Conservation (phyloP, 2,113 vertebrate species). For the Hippopotamus amphibius region DNA sequence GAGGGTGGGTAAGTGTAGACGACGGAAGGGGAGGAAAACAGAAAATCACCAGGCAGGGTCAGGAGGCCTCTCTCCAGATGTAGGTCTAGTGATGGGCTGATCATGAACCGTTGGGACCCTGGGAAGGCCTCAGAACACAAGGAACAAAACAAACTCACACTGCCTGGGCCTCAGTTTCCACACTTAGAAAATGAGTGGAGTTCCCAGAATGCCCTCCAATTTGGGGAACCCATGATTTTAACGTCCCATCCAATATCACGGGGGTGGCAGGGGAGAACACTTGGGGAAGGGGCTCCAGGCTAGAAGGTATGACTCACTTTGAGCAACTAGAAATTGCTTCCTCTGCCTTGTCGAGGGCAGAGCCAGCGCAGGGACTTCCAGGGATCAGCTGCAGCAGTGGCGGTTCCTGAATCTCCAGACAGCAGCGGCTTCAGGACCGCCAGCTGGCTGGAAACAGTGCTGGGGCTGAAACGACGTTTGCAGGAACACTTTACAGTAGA, state of each 20-base stretch:
- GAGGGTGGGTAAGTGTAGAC: neutral
- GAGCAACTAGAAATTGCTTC: neutral
- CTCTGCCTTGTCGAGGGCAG: neutral
- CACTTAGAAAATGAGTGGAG: neutral
- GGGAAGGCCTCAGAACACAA: neutral
- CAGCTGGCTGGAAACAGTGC: neutral
- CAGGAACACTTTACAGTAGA: too few species aligned
- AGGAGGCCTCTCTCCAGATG: neutral
- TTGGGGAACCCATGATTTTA: neutral
- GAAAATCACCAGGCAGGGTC: neutral
- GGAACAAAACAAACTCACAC: neutral
- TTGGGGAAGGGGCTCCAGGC: neutral
- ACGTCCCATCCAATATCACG: neutral
- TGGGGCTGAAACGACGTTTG: neutral
- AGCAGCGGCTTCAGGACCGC: neutral
- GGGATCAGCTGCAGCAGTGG: neutral
- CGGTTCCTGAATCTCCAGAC: neutral
- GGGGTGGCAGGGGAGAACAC: neutral
- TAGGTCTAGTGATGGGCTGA: neutral
- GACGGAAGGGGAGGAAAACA: neutral
- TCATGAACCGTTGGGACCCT: neutral
- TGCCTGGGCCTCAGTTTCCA: neutral
- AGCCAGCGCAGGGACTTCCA: neutral
- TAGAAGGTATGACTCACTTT: neutral
- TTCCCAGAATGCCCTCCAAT: neutral